phyloP scores from a whole-genome alignment of 1,140 invertebrate genomes.

The Gerris buenoi region DNA sequence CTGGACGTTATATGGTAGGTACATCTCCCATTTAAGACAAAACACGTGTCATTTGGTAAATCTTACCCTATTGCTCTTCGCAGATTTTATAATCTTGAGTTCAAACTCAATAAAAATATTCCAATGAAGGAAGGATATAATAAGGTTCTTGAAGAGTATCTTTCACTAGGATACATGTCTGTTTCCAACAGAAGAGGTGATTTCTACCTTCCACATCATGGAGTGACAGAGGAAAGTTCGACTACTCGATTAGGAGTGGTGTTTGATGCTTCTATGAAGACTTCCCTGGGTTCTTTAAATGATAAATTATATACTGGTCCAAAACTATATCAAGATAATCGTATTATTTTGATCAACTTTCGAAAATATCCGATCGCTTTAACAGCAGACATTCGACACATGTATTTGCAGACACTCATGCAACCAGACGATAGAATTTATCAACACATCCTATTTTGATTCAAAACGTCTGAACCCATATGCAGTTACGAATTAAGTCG shows the following conservation, averaged over 20 bases:
- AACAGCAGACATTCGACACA: background rate
- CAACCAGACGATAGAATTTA: background rate
- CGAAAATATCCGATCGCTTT: background rate
- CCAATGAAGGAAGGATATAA: background rate
- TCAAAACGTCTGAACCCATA: background rate
- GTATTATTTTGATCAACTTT: background rate
- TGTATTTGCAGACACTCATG: background rate
- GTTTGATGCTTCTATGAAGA: background rate
- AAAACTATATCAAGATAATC: background rate
- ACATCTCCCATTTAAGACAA: background rate
- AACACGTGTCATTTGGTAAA: background rate
- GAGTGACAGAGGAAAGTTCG: background rate
- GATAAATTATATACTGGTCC: background rate
- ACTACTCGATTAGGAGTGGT: background rate
- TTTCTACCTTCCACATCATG: background rate
- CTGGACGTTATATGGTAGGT: constrained; percentile 5
- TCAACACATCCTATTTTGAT: background rate
- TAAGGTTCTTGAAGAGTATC: background rate
- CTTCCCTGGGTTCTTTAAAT: background rate
- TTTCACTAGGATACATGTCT: background rate
- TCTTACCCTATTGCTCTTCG: constrained; percentile 1
- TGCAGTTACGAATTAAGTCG: background rate
- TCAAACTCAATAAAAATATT: background rate
- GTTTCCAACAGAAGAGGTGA: background rate
- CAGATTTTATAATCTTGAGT: constrained; percentile 1